A percentile compares a stretch with the other conserved stretches of the same genome.
These are phyloP conservation scores for Schizaphis graminum DNA, from an alignment of 2,888 invertebrate species.

Conservation along the genomic window DNA sequence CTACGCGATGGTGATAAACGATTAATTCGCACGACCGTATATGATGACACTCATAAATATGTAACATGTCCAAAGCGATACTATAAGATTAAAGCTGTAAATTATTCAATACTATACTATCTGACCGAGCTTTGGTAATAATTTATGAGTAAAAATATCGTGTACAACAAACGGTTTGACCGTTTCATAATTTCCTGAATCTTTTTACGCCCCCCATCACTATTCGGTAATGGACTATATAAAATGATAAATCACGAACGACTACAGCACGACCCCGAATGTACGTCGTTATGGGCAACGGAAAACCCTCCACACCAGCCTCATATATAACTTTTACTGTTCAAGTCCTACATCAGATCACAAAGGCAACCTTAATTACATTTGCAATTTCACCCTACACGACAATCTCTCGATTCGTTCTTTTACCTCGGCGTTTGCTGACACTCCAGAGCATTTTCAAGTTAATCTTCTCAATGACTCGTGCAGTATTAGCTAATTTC, in stretches of 20 bases:
- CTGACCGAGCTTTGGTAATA: not conserved
- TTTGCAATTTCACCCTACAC: conserved; percentile 45
- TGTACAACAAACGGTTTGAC: not conserved
- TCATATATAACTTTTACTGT: conserved; percentile 6
- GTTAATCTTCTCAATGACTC: not conserved
- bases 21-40: not conserved
- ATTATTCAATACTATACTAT: not conserved
- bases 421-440: not conserved
- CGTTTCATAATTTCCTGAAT: not conserved
- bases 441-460: not conserved
- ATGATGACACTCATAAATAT: conserved; percentile 3
- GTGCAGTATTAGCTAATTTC: not conserved
- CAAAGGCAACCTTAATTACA: conserved; percentile 39
- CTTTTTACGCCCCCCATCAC: not conserved
- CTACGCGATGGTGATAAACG: not conserved
- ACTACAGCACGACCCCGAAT: not conserved
- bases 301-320: not conserved
- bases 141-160: not conserved
- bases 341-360: not conserved
- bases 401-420: not conserved
- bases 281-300: not conserved
- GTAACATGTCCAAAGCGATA: not conserved
- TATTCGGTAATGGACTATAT: not conserved
- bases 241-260: conserved; percentile 45
- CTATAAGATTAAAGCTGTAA: conserved; percentile 8